Base-by-base conservation (phyloP, 2,113 vertebrate species). In the Passer montanus region DNA sequence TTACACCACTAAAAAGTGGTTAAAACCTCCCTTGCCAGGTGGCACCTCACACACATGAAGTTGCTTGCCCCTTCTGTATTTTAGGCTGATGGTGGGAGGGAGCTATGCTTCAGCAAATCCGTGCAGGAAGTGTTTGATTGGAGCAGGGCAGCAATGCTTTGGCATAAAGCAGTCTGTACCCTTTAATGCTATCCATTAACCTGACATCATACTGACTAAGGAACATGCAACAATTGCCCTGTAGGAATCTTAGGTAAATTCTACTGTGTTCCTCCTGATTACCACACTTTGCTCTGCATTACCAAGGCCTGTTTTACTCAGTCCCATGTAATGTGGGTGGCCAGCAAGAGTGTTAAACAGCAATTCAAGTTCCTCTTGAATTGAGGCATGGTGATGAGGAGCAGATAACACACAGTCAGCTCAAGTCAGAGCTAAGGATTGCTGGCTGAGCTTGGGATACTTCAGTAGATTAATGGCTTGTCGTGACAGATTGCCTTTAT, bases 161-260 rank as follows among this genome's bases (percentile, higher is more conserved):
- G 64, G 31, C 27, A 22, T 64, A 53, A 80, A 53, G 64, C n/a
- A 47, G 2, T 69, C 43, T 60, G 27, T 88, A 56, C 47, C 28
- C 44, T 93, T 86, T 78, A 63, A 59, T 84, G n/a, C 59, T 89
- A 0, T 66, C 26, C 33, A 15, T 76, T 83, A 81, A 60, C 33
- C 59, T 96, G 76, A 68, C 56, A 27, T 70, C 50, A 60, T 72
- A 53, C 24, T 7, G 27, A 17, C 46, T 49, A 27, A 94, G 84
- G 69, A 94, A 33, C 2, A 0, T 37, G 83, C 69, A 92, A 43
- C 0, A 1, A 35, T 73, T 89, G 66, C 79, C 52, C 76, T 86
- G 44, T 81, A 68, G 93, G 85, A 87, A 92, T 72, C 52, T 72
- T 66, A 46, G 33, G 64, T 95, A 76, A 78, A 84, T 95, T 84